Conservation (phyloP, 2,797 vertebrate species). For the Gadopsis marmoratus region DNA sequence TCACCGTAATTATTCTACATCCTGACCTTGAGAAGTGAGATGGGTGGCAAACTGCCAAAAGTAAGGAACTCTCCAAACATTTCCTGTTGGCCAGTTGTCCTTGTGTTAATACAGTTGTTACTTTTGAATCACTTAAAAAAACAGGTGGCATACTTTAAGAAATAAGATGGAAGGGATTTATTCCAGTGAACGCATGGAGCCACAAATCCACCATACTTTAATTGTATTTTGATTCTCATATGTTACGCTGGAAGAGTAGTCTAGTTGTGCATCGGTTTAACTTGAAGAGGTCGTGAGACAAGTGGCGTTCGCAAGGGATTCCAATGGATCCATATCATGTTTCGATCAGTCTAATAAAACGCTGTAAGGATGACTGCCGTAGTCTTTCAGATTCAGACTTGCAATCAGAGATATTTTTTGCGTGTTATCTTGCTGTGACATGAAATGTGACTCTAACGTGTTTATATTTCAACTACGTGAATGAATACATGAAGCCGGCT, state of each 20-base stretch:
- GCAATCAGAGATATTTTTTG: neutral
- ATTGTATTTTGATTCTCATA: neutral
- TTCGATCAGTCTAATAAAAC: neutral
- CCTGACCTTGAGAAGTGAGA: slow-evolving; percentile 5
- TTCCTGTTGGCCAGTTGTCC: neutral
- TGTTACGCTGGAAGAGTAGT: neutral
- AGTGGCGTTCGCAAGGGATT: neutral
- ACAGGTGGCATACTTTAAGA: neutral
- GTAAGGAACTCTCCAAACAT: neutral
- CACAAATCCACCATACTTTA: neutral
- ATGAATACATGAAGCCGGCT: neutral
- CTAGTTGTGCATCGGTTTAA: neutral
- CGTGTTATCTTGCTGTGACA: neutral
- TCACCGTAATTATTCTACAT: slow-evolving; percentile 2
- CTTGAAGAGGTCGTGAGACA: neutral
- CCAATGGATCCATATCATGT: neutral
- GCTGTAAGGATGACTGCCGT: neutral
- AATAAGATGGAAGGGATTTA: neutral
- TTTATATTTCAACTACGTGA: neutral
- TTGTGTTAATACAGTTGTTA: slow-evolving; percentile 2
- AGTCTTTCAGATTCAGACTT: neutral
- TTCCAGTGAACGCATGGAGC: neutral
- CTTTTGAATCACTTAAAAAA: neutral
- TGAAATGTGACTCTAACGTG: neutral
- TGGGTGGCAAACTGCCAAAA: slow-evolving; percentile 12